Base-by-base conservation (phyloP, 30 jellyfish, hydroid and myxozoan genomes). In the Phacellophora camtschatica region DNA sequence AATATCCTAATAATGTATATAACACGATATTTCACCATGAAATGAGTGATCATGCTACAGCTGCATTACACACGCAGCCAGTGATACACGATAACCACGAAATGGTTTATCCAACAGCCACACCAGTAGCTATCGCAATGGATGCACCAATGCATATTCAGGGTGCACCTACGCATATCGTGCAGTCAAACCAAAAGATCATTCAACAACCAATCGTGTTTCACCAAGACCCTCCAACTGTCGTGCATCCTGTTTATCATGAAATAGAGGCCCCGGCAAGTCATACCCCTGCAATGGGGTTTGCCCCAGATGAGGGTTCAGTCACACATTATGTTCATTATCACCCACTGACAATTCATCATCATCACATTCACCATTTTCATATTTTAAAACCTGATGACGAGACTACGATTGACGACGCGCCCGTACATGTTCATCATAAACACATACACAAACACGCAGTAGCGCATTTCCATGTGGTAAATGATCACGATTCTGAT, bases 291-390 rank as follows among this genome's bases (percentile, higher is more conserved):
- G 22, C 73, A 7, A 31, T 31, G n/a, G 88, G 88, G 55, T 76
- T 57, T 45, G 82, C 63, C 74, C 90, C 90, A 12, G 90, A 78
- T 25, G 90, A 78, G 42, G 82, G 90, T 48, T 59, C 90, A 13
- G 83, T 82, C 22, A 63, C 82, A 82, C 90, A 78, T n/a, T 62
- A 28, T 37, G 69, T 63, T 50, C 90, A 78, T 51, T 78, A 59
- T 31, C 90, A 78, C 24, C 90, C 90, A 29, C 53, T 78, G 4
- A 78, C 90, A 25, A 78, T 78, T 7, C 90, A 78, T 46, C 90
- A 78, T 36, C 90, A 78, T 24, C 90, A 78, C 31, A 78, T 78
- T 19, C 90, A 78, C 28, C 95, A 76, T 42, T 84, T 76, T 37
- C 88, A 76, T 31, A 84, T 84, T 12, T 61, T 66, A 19, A 73